Base-by-base conservation (phyloP, 2,113 vertebrate species). In the Syngnathoides biaculeatus region DNA sequence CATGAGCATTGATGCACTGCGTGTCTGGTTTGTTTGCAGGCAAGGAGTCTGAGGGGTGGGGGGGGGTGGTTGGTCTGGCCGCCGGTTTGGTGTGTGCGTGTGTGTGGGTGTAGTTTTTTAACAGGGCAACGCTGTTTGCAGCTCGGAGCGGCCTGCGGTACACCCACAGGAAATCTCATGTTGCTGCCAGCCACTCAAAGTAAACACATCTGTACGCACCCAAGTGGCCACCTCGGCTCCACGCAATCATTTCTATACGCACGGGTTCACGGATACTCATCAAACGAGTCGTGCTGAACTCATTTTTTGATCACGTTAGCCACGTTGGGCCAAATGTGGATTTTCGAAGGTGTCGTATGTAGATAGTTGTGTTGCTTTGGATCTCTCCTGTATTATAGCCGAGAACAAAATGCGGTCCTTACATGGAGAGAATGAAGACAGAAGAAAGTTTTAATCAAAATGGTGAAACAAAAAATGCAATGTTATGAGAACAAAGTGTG, bases 121-220 rank as follows among this genome's bases (percentile, higher is more conserved):
- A 60, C 81, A 85, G 68, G 69, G 69, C 71, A 73, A 0, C 24
- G 78, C 72, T 82, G 82, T 84, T 75, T 79, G 78, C 75, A 72
- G 82, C 82, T 83, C 53, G 59, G 20, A 63, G 57, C 75, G 72
- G 86, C 83, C 81, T 43, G 6, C 77, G 72, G 76, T 55, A 73
- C 77, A 83, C 81, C 65, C 86, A 81, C 78, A 89, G 90, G 89
- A 90, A 90, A 87, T 89, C 88, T 89, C 84, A 68, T 79, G 82
- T 89, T 89, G 81, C 89, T 87, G 87, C 85, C 84, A 86, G 85
- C 80, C 73, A 73, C 68, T 81, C 79, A 88, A 83, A 85, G 85
- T 86, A 88, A 89, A 89, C 90, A 88, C 73, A 78, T 80, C 79
- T 78, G 72, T 45, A 86, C 84, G 81, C 83, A 75, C 83, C 83